phyloP scores from a whole-genome alignment of 2,888 invertebrate genomes.

The Drosophila phalerata region DNA sequence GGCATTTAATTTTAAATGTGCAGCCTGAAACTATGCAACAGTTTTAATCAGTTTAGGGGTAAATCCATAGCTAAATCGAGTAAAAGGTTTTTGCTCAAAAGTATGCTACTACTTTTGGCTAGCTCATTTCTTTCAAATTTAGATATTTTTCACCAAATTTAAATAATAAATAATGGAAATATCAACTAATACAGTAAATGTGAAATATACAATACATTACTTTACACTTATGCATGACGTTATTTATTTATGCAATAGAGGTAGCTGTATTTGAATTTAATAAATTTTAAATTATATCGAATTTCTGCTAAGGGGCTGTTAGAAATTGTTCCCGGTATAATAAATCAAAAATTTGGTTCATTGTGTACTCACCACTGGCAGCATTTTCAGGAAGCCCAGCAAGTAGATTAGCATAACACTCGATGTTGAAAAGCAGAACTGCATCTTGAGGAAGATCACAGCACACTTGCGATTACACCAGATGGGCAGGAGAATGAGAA shows the following conservation, averaged over 20 bases:
- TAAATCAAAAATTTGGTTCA: no score
- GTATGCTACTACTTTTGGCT: constrained; percentile 16
- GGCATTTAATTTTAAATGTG: not conserved
- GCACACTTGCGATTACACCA: constrained; percentile 86
- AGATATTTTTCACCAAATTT: no score
- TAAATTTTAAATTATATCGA: no score
- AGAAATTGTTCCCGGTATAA: no score
- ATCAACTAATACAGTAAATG: no score
- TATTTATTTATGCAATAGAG: no score
- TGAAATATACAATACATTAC: no score
- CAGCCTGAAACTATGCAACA: not conserved
- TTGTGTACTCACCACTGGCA: constrained; percentile 86
- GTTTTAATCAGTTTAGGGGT: not conserved
- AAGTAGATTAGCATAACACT: constrained; percentile 89
- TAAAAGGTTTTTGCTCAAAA: constrained; percentile 2
- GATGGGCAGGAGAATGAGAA: constrained; percentile 84
- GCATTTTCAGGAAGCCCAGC: constrained; percentile 86
- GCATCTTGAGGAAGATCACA: constrained; percentile 89
- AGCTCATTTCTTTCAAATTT: no score
- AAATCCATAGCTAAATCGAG: not conserved
- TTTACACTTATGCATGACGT: no score
- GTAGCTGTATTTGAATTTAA: no score
- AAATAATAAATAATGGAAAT: no score
- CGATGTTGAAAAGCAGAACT: constrained; percentile 89
- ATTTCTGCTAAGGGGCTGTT: no score